These are phyloP conservation scores for Nomada fabriciana DNA, from an alignment of 2,888 invertebrate genomes.

Conservation along the genomic window DNA sequence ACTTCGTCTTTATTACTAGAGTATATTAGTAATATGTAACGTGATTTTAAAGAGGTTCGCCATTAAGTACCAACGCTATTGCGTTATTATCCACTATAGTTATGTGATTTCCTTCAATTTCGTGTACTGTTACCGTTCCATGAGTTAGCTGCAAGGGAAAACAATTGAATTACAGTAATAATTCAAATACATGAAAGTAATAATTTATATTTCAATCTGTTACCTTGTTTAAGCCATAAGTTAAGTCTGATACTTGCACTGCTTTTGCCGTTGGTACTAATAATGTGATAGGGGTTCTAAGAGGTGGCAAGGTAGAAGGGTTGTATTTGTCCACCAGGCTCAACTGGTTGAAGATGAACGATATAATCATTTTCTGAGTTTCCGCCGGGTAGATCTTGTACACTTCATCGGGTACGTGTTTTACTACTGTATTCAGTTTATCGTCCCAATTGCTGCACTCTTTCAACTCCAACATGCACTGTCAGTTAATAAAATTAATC, in stretches of 20 bases:
- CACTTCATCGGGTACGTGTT: not conserved
- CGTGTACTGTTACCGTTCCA: slow-evolving; percentile 86
- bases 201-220: slow-evolving; percentile 16
- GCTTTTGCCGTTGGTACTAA: slow-evolving; percentile 88
- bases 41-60: slow-evolving; percentile 75
- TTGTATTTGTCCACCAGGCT: slow-evolving; percentile 76
- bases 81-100: slow-evolving; percentile 89
- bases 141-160: slow-evolving; percentile 84
- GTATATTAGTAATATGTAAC: not conserved
- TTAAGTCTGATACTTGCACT: slow-evolving; percentile 86
- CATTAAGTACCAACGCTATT: slow-evolving; percentile 84
- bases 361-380: slow-evolving; percentile 27
- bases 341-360: slow-evolving; percentile 35
- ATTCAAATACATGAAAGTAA: no score
- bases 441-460: slow-evolving; percentile 86
- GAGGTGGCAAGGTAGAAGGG: slow-evolving; percentile 84
- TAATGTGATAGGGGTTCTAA: slow-evolving; percentile 87
- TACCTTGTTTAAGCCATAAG: slow-evolving; percentile 87
- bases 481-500: slow-evolving; percentile 17
- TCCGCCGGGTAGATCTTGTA: not conserved
- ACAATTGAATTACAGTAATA: not conserved
- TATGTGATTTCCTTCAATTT: slow-evolving; percentile 90
- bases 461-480: slow-evolving; percentile 83
- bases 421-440: slow-evolving; percentile 86
- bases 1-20: slow-evolving; percentile 1